phyloP scores from a whole-genome alignment of 2,888 invertebrate genomes.

The Xylota segnis region DNA sequence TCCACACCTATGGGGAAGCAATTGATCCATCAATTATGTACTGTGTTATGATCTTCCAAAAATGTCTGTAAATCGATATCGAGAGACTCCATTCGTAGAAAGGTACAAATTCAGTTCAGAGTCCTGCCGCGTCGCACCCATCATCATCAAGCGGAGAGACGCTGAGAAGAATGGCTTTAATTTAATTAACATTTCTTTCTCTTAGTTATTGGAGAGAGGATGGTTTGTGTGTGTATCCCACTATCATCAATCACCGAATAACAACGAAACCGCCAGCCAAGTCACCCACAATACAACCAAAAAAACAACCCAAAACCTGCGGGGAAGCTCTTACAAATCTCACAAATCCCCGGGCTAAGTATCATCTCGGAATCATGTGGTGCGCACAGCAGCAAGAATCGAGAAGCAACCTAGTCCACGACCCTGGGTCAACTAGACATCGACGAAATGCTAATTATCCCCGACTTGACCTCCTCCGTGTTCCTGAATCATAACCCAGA shows the following conservation, averaged over 20 bases:
- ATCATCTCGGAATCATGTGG: slow-evolving; percentile 60
- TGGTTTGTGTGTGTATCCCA: slow-evolving; percentile 37
- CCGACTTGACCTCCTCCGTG: slow-evolving; percentile 55
- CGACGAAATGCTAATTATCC: slow-evolving; percentile 68
- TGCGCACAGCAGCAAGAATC: slow-evolving; percentile 69
- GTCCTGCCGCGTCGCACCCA: slow-evolving; percentile 61
- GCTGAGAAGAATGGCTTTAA: slow-evolving; percentile 70
- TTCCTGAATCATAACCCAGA: slow-evolving; percentile 46
- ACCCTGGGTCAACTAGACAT: slow-evolving; percentile 68
- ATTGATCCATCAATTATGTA: slow-evolving; percentile 71
- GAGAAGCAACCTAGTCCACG: slow-evolving; percentile 47
- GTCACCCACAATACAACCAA: slow-evolving; percentile 54
- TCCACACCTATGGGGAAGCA: slow-evolving; percentile 71
- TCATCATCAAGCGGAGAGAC: slow-evolving; percentile 64
- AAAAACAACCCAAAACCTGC: slow-evolving; percentile 49
- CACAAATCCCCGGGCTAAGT: slow-evolving; percentile 21
- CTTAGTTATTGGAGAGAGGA: slow-evolving; percentile 34
- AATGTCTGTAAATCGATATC: slow-evolving; percentile 50
- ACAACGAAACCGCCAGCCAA: slow-evolving; percentile 60
- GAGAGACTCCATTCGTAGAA: slow-evolving; percentile 36
- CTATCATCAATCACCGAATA: slow-evolving; percentile 68
- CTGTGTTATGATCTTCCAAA: slow-evolving; percentile 65
- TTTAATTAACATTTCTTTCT: slow-evolving; percentile 76
- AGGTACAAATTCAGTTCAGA: slow-evolving; percentile 63
- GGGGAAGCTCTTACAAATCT: slow-evolving; percentile 35